phyloP scores from a whole-genome alignment of 2,888 invertebrate species.

The Clostera curtula region DNA sequence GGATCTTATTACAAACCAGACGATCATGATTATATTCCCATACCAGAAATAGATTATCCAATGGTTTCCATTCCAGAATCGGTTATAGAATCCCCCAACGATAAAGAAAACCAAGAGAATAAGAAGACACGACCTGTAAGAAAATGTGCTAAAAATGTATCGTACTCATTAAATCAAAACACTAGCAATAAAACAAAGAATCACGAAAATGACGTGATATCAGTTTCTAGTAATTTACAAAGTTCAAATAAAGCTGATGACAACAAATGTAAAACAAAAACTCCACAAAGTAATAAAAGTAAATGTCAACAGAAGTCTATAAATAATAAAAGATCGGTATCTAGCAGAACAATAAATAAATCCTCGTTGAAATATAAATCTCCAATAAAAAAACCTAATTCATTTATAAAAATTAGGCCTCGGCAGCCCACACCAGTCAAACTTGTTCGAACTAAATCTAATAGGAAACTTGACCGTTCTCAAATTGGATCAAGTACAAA shows the following conservation, averaged over 20 bases:
- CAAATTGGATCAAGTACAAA: slow-evolving; percentile 19
- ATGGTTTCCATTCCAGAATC: slow-evolving; percentile 28
- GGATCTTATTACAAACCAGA: slow-evolving; percentile 79
- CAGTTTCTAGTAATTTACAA: slow-evolving; percentile 33
- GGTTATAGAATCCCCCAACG: slow-evolving; percentile 16
- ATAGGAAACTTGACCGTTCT: slow-evolving; percentile 24
- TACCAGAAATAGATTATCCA: slow-evolving; percentile 39
- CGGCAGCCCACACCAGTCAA: slow-evolving; percentile 48
- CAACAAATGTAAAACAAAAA: slow-evolving; percentile 20
- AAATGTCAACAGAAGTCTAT: slow-evolving; percentile 16
- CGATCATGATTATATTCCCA: slow-evolving; percentile 67
- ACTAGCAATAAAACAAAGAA: slow-evolving; percentile 21
- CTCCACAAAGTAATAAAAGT: slow-evolving; percentile 20
- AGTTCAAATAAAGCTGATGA: slow-evolving; percentile 29
- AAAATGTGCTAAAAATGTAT: slow-evolving; percentile 64
- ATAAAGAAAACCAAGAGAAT: slow-evolving; percentile 15
- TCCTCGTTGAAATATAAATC: slow-evolving; percentile 40
- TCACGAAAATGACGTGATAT: slow-evolving; percentile 30
- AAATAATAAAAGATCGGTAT: slow-evolving; percentile 17
- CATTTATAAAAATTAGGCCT: slow-evolving; percentile 58
- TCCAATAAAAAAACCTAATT: slow-evolving; percentile 40
- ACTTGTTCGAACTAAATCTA: slow-evolving; percentile 27
- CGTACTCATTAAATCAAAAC: no score
- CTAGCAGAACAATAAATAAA: slow-evolving; percentile 23
- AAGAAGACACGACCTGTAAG: slow-evolving; percentile 49